Evolutionary conservation across 1,140 invertebrate genomes (phyloP), one percentile per base, ranked within the genome.

Genomic region (Calosoma granatense): DNA sequence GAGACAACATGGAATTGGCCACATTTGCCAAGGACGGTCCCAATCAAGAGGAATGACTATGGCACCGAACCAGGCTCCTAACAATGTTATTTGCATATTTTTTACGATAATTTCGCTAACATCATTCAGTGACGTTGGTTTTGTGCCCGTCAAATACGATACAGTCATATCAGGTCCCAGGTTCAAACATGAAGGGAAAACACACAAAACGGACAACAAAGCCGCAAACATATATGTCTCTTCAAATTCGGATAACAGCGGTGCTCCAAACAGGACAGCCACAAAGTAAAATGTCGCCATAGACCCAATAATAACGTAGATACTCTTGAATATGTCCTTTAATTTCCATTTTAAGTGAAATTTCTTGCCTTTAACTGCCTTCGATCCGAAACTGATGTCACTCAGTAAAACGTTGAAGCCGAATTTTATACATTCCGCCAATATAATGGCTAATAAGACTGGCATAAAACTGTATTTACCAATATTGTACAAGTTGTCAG

Each of bases 31-130:
- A 0, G 88, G 85, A 58, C 85, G 78, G 70, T 95, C 89, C 93
- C 93, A 97, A 70, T 97, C 92, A 11, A 97, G 72, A 20, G 92
- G 92, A 59, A 95, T 91, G 0, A 90, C 84, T 60, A 90, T 79
- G 20, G 90, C 88, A 15, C 92, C 90, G 6, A 89, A 64, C 91
- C 92, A 96, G 11, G 90, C 82, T n/a, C 92, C 92, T 26, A 91
- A 66, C 12, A 94, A 64, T 15, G 85, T 81, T 39, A 77, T 64
- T 41, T 80, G 69, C 15, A 83, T 76, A 65, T 80, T 80, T 23
- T 77, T 76, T 23, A 77, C 75, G 1, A 85, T 63, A 67, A 83
- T 80, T 53, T 79, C 72, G 4, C 77, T 68, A 20, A 82, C 70
- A 17, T 76, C 69, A 62, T 80, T 76, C 57, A 72, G 68, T 17